These are phyloP conservation scores for Baronia brevicornis DNA, from an alignment of 2,888 invertebrate species.

Conservation along the genomic window DNA sequence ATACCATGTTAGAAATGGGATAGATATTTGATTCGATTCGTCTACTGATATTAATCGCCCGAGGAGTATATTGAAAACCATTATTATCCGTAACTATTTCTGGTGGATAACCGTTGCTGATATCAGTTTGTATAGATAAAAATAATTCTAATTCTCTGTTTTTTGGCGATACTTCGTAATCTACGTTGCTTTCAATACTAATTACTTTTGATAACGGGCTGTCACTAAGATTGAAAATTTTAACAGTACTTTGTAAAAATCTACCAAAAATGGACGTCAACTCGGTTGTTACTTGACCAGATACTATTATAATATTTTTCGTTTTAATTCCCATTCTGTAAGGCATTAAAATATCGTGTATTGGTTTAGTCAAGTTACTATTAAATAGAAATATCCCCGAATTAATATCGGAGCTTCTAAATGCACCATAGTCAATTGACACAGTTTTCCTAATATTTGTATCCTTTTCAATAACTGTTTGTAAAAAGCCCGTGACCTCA, in stretches of 20 bases:
- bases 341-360: constrained; percentile 84
- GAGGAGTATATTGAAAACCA: constrained; percentile 90
- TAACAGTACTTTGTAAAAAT: constrained; percentile 84
- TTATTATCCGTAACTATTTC: constrained; percentile 92
- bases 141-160: constrained; percentile 92
- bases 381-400: constrained; percentile 98
- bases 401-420: constrained; percentile 89
- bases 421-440: constrained; percentile 85
- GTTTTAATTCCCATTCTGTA: constrained; percentile 75
- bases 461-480: constrained; percentile 80
- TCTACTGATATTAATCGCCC: constrained; percentile 84
- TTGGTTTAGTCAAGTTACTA: constrained; percentile 86
- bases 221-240: constrained; percentile 82
- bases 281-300: constrained; percentile 88
- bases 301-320: constrained; percentile 83
- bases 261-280: constrained; percentile 86
- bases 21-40: constrained; percentile 96
- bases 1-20: constrained; percentile 92
- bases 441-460: constrained; percentile 42
- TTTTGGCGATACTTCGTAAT: constrained; percentile 88
- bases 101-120: constrained; percentile 85
- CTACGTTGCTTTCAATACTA: constrained; percentile 85
- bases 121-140: constrained; percentile 89
- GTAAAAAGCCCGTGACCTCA: constrained; percentile 86
- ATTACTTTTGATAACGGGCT: constrained; percentile 82